Conservation (phyloP, 2,797 vertebrate genomes). For the Gastrophryne carolinensis region DNA sequence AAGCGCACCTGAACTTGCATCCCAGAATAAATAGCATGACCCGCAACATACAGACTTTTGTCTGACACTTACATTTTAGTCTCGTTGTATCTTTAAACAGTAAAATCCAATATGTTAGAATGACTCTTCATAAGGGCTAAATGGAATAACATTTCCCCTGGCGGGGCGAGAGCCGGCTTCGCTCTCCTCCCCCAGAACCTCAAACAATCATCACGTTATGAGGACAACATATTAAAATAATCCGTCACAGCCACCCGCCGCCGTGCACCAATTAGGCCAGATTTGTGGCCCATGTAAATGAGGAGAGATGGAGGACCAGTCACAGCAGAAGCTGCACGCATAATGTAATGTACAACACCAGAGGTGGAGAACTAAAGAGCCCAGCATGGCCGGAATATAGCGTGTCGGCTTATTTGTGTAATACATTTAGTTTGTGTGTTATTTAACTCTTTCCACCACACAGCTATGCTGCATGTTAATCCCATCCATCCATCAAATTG, state of each 20-base stretch:
- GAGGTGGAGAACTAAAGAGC: too few species aligned
- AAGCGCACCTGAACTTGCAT: too few species aligned
- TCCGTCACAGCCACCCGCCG: conserved; percentile 17
- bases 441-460: too few species aligned
- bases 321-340: background rate
- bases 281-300: background rate
- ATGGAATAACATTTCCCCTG: conserved; percentile 35
- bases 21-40: too few species aligned
- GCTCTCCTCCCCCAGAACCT: background rate
- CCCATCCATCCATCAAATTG: too few species aligned
- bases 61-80: background rate
- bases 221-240: conserved; percentile 35
- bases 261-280: conserved; percentile 22
- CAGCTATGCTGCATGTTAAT: too few species aligned
- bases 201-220: conserved; percentile 14
- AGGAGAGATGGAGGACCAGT: background rate
- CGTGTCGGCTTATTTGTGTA: too few species aligned
- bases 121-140: background rate
- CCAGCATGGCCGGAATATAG: too few species aligned
- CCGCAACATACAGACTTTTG: background rate
- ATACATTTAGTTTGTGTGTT: too few species aligned
- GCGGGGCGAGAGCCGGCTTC: too few species aligned
- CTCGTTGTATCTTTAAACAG: background rate
- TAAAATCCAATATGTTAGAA: background rate
- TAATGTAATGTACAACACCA: too few species aligned